phyloP scores from a whole-genome alignment of 35 echinoderm and acorn worm genomes.

The Chiridota heheva region DNA sequence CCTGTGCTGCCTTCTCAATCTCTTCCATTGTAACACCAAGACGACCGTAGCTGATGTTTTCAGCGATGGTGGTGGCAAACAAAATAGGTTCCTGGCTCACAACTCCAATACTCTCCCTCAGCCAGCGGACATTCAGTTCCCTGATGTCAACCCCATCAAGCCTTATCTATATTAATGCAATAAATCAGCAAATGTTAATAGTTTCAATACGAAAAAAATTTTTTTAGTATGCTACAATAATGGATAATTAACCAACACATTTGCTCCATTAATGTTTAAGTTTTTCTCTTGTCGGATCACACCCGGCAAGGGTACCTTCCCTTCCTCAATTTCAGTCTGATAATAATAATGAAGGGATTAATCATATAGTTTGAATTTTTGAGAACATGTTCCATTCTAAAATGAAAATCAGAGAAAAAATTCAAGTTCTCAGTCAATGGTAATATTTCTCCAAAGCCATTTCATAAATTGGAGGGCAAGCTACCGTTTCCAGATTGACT shows the following conservation, averaged over 20 bases:
- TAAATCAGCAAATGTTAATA: not conserved
- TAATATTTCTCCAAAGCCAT: no score
- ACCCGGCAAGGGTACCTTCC: not conserved
- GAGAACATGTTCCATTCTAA: no score
- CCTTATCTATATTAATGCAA: constrained; percentile 56
- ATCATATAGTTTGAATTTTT: no score
- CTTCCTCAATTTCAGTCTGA: no score
- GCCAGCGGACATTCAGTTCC: constrained; percentile 84
- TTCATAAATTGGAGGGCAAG: no score
- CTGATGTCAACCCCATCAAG: constrained; percentile 82
- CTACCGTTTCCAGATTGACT: no score
- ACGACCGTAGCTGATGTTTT: constrained; percentile 89
- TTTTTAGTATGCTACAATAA: not conserved
- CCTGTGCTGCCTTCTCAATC: constrained; percentile 65
- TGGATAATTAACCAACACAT: not conserved
- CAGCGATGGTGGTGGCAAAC: constrained; percentile 77
- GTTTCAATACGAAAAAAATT: not conserved
- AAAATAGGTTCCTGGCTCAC: constrained; percentile 92
- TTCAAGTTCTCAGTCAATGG: no score
- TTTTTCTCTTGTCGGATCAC: not conserved
- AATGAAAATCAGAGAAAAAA: no score
- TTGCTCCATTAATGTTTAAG: not conserved
- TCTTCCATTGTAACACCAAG: constrained; percentile 61
- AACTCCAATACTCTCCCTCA: constrained; percentile 77
- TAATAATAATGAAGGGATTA: no score